These are phyloP conservation scores for Heliconius erato DNA, from an alignment of 2,888 invertebrate genomes.

Conservation along the genomic window DNA sequence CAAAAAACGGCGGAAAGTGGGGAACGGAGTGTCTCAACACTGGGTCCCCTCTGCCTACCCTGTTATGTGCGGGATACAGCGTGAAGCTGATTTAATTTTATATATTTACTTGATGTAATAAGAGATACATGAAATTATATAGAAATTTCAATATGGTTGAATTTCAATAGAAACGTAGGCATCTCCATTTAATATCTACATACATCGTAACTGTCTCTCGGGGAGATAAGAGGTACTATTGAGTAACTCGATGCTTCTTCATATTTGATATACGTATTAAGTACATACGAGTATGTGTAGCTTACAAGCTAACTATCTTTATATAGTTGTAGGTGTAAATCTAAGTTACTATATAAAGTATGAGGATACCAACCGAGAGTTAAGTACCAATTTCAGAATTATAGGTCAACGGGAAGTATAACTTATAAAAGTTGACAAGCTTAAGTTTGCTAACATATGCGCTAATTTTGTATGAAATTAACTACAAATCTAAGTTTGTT, in stretches of 20 bases:
- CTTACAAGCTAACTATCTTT: not conserved
- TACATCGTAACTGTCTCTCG: conserved; percentile 2
- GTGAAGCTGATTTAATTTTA: no score
- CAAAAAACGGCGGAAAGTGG: no score
- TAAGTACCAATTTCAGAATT: no score
- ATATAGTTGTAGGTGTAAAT: not conserved
- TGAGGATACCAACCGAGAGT: no score
- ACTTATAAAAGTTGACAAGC: no score
- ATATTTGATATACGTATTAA: not conserved
- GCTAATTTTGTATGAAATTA: no score
- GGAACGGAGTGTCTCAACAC: no score
- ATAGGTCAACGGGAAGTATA: no score
- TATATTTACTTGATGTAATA: not conserved
- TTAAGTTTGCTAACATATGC: no score
- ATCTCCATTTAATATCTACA: conserved; percentile 18
- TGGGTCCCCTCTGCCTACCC: no score
- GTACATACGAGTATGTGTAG: not conserved
- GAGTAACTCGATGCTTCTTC: not conserved
- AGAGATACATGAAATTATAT: not conserved
- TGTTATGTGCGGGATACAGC: not conserved
- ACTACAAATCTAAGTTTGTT: no score
- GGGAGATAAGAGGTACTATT: not conserved
- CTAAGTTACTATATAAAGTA: no score
- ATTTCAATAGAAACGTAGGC: conserved; percentile 2
- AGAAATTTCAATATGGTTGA: not conserved